Base-by-base conservation (phyloP, 1,140 invertebrate genomes). In the Notospermus geniculatus region DNA sequence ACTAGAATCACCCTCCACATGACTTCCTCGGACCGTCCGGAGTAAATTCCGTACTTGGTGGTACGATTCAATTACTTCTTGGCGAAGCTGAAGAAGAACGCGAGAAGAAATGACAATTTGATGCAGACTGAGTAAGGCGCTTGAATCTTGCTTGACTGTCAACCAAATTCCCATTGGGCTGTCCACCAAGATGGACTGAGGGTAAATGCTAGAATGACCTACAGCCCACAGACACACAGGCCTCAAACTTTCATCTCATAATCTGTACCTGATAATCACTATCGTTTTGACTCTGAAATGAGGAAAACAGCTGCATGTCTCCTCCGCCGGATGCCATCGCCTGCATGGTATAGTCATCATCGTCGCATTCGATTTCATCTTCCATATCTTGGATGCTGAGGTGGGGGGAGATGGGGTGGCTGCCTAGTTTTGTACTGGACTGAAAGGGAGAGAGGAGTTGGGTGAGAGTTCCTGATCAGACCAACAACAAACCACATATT, bases 321-420 rank as follows among this genome's bases (percentile, higher is more conserved):
- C 46, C 25, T 7, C 46, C 46, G 4, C 19, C 19, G 4, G 46
- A 50, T 50, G n/a, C n/a, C 25, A 23, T 27, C n/a, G 19, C 25
- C 46, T 27, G 46, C 19, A 50, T 27, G 46, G 46, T 23, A n/a
- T 19, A 50, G 46, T 25, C 23, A 27, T 55, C 54, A 55, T 55
- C 54, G 25, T 55, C 54, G 25, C 29, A 55, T 27, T 55, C 54
- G 27, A 55, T 30, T 9, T 55, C 54, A 19, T 55, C 54, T 17
- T 55, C 54, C 15, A 22, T 27, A 9, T 55, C 54, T 17, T 55
- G 17, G 19, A 50, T n/a, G n/a, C n/a, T n/a, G n/a, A n/a, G n/a
- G 25, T 27, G 19, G 46, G 46, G 46, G 5, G 46, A 50, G 19
- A 50, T 50, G 4, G 46, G 46, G 46, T 50, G 25, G 25, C 46